Evolutionary conservation across 2,797 vertebrate genomes (phyloP).

Genomic region (Merluccius polli): DNA sequence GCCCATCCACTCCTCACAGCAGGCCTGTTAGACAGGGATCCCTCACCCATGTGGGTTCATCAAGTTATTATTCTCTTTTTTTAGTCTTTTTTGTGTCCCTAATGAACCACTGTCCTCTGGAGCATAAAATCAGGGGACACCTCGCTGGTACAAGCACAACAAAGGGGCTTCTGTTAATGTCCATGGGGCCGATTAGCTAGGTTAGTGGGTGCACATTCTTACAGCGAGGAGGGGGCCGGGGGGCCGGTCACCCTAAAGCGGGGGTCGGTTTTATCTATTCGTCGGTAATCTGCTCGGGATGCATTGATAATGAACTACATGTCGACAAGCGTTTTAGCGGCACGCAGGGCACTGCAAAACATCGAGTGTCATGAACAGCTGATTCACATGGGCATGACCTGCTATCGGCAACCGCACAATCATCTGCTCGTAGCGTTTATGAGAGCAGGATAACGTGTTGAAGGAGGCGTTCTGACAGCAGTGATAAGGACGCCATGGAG

Average conservation of each 20-base stretch:
- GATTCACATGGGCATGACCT: not conserved
- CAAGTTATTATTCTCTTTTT: constrained; percentile 24
- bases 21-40: not conserved
- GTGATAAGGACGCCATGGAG: not conserved
- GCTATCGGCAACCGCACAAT: not conserved
- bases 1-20: not conserved
- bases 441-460: not conserved
- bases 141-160: constrained; percentile 21
- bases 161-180: constrained; percentile 22
- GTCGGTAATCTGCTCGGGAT: not conserved
- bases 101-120: constrained; percentile 42
- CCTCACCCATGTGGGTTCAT: no score
- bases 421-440: no score
- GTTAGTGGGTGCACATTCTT: constrained; percentile 5
- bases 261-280: not conserved
- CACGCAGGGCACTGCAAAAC: not conserved
- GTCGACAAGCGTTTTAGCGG: not conserved
- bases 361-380: not conserved
- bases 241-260: not conserved
- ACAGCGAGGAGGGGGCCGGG: not conserved
- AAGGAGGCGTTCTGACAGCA: not conserved
- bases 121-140: constrained; percentile 29
- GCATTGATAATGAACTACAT: no score
- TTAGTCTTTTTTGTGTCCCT: constrained; percentile 32
- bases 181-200: not conserved